Percentiles rank a stretch among this genome's conserved stretches.
phyloP scores from a whole-genome alignment of 2,797 vertebrate species.

The Chrosomus eos region DNA sequence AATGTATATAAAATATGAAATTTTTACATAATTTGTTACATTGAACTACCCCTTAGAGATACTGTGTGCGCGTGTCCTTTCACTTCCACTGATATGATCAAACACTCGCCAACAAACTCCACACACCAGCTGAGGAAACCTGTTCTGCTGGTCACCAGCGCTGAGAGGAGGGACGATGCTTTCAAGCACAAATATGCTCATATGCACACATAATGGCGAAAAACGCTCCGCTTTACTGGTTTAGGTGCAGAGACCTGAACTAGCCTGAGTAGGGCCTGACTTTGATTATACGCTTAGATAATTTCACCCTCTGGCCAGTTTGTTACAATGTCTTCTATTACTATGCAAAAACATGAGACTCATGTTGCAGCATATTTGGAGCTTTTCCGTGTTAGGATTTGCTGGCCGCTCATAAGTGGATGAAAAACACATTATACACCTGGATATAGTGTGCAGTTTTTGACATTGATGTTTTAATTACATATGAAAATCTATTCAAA shows the following conservation, averaged over 20 bases:
- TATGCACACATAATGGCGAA: constrained; percentile 23
- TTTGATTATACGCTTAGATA: neutral
- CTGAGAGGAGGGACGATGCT: neutral
- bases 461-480: neutral
- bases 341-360: neutral
- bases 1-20: no score
- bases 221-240: neutral
- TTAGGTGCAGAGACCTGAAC: neutral
- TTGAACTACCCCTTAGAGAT: neutral
- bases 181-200: constrained; percentile 15
- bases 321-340: neutral
- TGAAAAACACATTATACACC: neutral
- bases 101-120: constrained; percentile 1
- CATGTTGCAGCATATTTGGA: constrained; percentile 1
- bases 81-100: constrained; percentile 8
- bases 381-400: neutral
- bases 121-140: constrained; percentile 31
- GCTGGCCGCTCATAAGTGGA: neutral
- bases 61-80: neutral
- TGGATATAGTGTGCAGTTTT: neutral
- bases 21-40: neutral
- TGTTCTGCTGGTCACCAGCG: constrained; percentile 27
- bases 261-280: neutral
- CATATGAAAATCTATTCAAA: constrained; percentile 35
- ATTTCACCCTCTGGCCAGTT: constrained; percentile 25